Conservation (phyloP, 2,888 invertebrate genomes). For the Apamea monoglypha region DNA sequence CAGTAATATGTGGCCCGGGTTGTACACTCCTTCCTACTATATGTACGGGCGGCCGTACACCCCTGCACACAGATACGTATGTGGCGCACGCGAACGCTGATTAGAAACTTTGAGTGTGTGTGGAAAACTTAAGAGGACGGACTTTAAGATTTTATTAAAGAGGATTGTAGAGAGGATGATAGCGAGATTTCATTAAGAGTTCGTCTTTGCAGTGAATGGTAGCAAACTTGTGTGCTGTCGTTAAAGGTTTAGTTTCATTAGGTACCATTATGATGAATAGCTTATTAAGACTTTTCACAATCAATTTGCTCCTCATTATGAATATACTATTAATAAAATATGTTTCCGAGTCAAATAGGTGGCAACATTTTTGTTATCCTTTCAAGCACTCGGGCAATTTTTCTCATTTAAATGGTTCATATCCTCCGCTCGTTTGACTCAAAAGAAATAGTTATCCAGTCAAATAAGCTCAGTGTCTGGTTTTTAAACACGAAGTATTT, state of each 20-base stretch:
- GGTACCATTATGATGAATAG: too few relatives aligned
- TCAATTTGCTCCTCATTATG: not conserved
- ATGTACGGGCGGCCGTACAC: slow-evolving; percentile 30
- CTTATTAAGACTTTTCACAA: not conserved
- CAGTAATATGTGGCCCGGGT: slow-evolving; percentile 63
- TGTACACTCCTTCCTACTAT: slow-evolving; percentile 42
- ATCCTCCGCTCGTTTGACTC: not conserved
- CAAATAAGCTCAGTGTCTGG: not conserved
- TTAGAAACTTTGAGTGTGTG: slow-evolving; percentile 57
- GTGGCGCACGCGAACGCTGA: slow-evolving; percentile 43
- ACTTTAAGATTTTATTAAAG: slow-evolving; percentile 57
- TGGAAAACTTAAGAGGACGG: slow-evolving; percentile 41
- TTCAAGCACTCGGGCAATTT: not conserved
- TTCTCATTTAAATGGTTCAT: not conserved
- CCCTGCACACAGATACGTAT: slow-evolving; percentile 43
- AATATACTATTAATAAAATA: not conserved
- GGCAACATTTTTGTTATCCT: not conserved
- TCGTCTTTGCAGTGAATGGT: slow-evolving; percentile 19
- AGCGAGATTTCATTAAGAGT: slow-evolving; percentile 39
- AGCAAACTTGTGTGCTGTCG: slow-evolving; percentile 6
- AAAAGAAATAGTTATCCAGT: not conserved
- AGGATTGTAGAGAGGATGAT: slow-evolving; percentile 33
- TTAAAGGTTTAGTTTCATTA: slow-evolving; percentile 28
- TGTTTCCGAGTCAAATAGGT: not conserved
- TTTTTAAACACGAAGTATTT: slow-evolving; percentile 6